A percentile compares a stretch with the other conserved stretches of the same genome.
Evolutionary conservation across 2,113 vertebrate genomes (phyloP).

Genomic region (Tringa solitaria): DNA sequence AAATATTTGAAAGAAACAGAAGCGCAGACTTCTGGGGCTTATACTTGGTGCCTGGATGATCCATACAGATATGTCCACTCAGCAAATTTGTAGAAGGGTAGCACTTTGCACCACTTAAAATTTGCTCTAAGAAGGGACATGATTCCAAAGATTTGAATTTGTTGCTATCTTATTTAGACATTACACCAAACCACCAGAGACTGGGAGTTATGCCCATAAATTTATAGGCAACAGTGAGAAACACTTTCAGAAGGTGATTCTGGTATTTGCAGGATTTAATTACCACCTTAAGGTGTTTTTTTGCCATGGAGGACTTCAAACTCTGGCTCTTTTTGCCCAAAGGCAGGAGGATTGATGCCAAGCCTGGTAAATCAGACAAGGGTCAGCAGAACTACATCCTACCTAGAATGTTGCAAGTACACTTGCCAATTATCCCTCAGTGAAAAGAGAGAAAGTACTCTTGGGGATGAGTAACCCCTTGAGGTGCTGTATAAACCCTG

Average conservation of each 20-base stretch:
- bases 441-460: not conserved
- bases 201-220: not conserved
- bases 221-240: not conserved
- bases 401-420: not conserved
- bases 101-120: not conserved
- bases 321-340: not conserved
- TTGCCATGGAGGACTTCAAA: not conserved
- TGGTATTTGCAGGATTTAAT: not conserved
- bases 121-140: not conserved
- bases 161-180: not conserved
- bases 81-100: not conserved
- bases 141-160: not conserved
- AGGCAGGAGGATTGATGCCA: not conserved
- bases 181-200: not conserved
- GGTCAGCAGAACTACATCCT: not conserved
- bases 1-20: not conserved
- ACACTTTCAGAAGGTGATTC: not conserved
- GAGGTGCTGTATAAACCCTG: not conserved
- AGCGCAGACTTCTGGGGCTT: fast-evolving
- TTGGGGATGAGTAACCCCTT: not conserved
- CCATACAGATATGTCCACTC: not conserved
- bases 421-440: not conserved
- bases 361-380: not conserved
- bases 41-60: not conserved
- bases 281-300: not conserved